Percentiles rank a stretch among this genome's conserved stretches.
These are phyloP conservation scores for Dasyornis broadbenti DNA, from an alignment of 2,113 vertebrate species.

Conservation along the genomic window DNA sequence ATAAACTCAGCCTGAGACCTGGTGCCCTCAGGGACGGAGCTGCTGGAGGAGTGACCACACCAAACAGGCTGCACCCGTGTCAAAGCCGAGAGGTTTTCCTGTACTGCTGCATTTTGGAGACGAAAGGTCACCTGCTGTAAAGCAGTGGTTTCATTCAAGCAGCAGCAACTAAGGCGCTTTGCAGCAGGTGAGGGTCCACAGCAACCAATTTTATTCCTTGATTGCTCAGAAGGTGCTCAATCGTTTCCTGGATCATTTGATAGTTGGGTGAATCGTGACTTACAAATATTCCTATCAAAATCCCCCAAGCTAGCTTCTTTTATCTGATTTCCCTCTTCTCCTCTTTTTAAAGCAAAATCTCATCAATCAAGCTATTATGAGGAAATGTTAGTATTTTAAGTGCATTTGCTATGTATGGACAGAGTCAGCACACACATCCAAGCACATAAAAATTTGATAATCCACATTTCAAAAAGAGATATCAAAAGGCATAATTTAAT, in stretches of 20 bases:
- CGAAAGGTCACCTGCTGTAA: background rate
- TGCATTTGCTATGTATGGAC: constrained; percentile 55
- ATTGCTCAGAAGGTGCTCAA: constrained; percentile 12
- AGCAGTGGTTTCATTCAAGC: background rate
- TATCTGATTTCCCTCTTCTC: constrained; percentile 3
- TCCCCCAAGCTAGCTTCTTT: background rate
- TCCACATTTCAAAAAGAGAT: constrained; percentile 22
- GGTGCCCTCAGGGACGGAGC: background rate
- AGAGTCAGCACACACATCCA: constrained; percentile 26
- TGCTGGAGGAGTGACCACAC: background rate
- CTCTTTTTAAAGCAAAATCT: constrained; percentile 16
- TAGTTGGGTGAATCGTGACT: background rate
- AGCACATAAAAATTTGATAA: constrained; percentile 63
- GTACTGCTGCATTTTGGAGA: background rate
- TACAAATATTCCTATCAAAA: background rate
- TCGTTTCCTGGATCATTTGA: background rate
- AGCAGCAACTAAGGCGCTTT: background rate
- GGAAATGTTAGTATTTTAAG: constrained; percentile 47
- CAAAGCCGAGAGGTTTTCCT: background rate
- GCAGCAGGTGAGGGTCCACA: background rate
- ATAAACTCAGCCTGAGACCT: background rate
- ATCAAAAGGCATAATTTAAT: constrained; percentile 70
- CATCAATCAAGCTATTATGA: background rate
- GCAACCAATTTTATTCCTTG: background rate
- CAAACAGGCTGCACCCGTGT: background rate